Evolutionary conservation across 2,113 vertebrate genomes (phyloP).

Genomic region (Petrocephalus zakoni): DNA sequence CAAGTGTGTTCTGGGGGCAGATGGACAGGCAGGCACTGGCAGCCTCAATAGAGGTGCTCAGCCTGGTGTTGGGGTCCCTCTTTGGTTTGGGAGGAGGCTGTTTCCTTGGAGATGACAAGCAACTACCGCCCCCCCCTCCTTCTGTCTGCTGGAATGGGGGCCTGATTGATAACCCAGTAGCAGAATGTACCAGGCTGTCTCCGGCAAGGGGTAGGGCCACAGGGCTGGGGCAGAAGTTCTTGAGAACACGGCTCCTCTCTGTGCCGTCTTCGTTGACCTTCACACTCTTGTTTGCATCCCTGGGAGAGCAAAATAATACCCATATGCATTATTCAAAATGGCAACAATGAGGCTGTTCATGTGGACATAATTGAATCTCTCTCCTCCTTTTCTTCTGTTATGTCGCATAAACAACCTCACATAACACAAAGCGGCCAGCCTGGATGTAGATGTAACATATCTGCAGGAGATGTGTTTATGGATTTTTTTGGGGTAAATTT

Average conservation of each 20-base stretch:
- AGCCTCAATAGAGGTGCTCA: slow-evolving; percentile 91
- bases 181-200: slow-evolving; percentile 68
- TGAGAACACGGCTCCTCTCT: slow-evolving; percentile 53
- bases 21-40: slow-evolving; percentile 82
- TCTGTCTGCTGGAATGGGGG: slow-evolving; percentile 69
- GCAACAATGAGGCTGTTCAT: slow-evolving; percentile 39
- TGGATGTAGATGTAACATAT: neutral
- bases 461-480: neutral
- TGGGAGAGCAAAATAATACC: slow-evolving; percentile 52
- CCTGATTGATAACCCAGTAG: slow-evolving; percentile 65
- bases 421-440: neutral
- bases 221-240: slow-evolving; percentile 69
- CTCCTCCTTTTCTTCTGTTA: slow-evolving; percentile 31
- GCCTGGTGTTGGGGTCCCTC: slow-evolving; percentile 88
- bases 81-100: slow-evolving; percentile 97
- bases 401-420: slow-evolving; percentile 10
- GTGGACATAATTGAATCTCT: slow-evolving; percentile 17
- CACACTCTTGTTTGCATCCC: slow-evolving; percentile 68
- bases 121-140: slow-evolving; percentile 34
- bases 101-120: slow-evolving; percentile 84
- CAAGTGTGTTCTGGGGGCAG: slow-evolving; percentile 73
- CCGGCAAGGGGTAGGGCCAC: slow-evolving; percentile 64
- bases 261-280: slow-evolving; percentile 59
- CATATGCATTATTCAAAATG: slow-evolving; percentile 45
- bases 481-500: neutral